Base-by-base conservation (phyloP, 2,113 vertebrate species). In the Neodon shergylaensis region DNA sequence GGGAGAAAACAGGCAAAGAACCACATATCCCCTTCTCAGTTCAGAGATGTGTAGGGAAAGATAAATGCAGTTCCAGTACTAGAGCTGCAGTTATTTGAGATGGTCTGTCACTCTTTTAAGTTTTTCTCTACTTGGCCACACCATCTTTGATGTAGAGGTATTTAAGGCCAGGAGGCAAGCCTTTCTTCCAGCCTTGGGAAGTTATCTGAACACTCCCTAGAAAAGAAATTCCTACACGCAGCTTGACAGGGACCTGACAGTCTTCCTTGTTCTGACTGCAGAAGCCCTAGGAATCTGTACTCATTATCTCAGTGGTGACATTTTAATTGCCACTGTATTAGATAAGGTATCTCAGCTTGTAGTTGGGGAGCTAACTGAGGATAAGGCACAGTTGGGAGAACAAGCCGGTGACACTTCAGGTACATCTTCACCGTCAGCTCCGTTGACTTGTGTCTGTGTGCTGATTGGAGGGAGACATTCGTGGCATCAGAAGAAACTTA, bases 281-380 rank as follows among this genome's bases (percentile, higher is more conserved):
- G n/a, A 87, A 97, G 82, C 83, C n/a, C 89, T 86, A 74, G 83
- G 95, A 95, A 73, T 95, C 79, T 93, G 52, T 88, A 84, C 95
- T 90, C 54, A 93, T 1, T 92, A 39, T 91, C 61, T 91, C 52
- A 24, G 36, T 26, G 96, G 94, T 97, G 96, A 94, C 93, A 92
- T 97, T 94, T 97, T 97, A 94, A 97, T 36, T 72, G 92, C 90
- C 84, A 68, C 39, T 73, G 44, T 44, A 28, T 84, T 92, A 97
- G 95, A 81, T 90, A 96, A 97, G 96, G 94, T 92, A 68, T 93
- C 94, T 95, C 5, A 7, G n/a, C 96, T 88, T 98, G 26, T 86
- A 92, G 94, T 93, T 82, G n/a, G 76, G 97, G 79, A 36, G 90
- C 7, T 82, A 88, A 47, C 54, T 66, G 58, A 90, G 74, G 95